These are phyloP conservation scores for Pteronotus mesoamericanus DNA, from an alignment of 2,797 vertebrate genomes.

Conservation along the genomic window DNA sequence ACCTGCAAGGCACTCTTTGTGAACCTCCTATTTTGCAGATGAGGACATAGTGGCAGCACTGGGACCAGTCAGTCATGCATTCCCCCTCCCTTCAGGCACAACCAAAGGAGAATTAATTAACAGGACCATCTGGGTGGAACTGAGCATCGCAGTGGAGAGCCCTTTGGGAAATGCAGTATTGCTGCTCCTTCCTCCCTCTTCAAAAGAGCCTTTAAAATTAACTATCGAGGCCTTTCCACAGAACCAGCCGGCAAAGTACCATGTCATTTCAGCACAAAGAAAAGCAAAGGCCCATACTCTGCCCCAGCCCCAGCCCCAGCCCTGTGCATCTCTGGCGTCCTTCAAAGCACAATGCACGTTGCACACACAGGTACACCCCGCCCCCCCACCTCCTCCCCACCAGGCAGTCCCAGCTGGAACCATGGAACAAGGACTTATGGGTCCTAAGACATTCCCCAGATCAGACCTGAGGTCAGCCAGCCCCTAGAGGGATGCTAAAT, in stretches of 20 bases:
- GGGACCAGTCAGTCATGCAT: no score
- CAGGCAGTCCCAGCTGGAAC: neutral
- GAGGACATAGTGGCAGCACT: neutral
- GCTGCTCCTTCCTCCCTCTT: neutral
- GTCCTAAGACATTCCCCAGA: slow-evolving; percentile 49
- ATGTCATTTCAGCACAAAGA: neutral
- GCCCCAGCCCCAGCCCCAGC: neutral
- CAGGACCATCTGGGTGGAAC: neutral
- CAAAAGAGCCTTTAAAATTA: neutral
- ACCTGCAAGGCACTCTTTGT: neutral
- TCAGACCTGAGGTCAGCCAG: neutral
- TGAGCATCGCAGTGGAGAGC: neutral
- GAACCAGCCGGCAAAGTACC: neutral
- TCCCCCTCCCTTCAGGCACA: neutral
- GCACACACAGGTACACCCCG: neutral
- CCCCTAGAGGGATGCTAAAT: neutral
- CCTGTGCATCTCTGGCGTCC: neutral
- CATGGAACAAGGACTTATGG: neutral
- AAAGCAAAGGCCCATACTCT: neutral
- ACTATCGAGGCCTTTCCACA: neutral
- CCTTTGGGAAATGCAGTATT: neutral
- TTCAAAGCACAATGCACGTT: neutral
- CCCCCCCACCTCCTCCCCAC: no score
- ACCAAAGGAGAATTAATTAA: neutral
- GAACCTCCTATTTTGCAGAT: neutral